These are phyloP conservation scores for Pogonocherus hispidulus DNA, from an alignment of 2,888 invertebrate genomes.

Conservation along the genomic window DNA sequence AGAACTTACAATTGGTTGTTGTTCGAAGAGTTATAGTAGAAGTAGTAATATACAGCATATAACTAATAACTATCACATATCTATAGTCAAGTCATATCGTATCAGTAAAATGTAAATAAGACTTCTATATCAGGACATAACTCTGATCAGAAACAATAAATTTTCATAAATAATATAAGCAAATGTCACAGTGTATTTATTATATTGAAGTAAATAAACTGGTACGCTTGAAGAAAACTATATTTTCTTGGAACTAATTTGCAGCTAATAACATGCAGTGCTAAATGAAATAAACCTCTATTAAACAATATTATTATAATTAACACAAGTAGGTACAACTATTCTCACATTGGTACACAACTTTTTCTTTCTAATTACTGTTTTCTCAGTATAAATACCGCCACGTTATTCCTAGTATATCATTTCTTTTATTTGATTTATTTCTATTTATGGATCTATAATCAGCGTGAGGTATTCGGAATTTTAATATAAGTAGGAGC, in stretches of 20 bases:
- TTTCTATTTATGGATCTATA: constrained; percentile 14
- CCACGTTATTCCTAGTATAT: constrained; percentile 5
- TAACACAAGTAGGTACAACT: neutral
- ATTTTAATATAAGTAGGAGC: constrained; percentile 8
- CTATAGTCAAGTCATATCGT: too few relatives aligned
- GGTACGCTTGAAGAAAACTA: neutral
- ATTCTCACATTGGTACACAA: neutral
- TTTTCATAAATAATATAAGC: too few relatives aligned
- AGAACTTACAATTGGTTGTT: too few relatives aligned
- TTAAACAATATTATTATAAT: constrained; percentile 17
- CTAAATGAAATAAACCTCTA: neutral
- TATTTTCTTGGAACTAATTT: neutral
- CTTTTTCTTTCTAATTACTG: neutral
- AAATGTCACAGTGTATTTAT: neutral
- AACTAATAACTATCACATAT: too few relatives aligned
- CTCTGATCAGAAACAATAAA: too few relatives aligned
- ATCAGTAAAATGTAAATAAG: too few relatives aligned
- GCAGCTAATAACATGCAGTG: neutral
- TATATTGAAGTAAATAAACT: constrained; percentile 13
- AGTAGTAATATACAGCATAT: too few relatives aligned
- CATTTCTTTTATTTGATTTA: constrained; percentile 7
- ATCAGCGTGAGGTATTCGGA: constrained; percentile 10
- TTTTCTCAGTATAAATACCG: constrained; percentile 3
- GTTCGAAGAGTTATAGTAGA: too few relatives aligned
- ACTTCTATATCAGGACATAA: too few relatives aligned